Evolutionary conservation across 2,113 vertebrate genomes (phyloP).

Genomic region (Sinocyclocheilus grahami): DNA sequence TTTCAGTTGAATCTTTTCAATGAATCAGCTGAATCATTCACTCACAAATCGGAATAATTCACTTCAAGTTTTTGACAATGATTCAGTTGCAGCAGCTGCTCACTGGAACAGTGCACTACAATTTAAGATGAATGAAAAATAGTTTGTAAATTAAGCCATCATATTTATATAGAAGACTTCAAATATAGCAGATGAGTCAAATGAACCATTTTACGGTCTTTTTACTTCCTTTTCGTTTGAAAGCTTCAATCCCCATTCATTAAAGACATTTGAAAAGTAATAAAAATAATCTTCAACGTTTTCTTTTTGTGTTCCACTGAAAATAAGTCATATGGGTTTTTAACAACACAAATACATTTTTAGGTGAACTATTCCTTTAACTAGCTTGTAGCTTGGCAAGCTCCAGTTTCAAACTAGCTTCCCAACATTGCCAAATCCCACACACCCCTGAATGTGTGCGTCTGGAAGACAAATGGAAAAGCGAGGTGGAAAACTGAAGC

Average conservation of each 20-base stretch:
- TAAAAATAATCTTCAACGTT: background rate
- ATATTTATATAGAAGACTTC: background rate
- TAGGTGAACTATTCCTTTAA: background rate
- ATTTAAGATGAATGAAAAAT: background rate
- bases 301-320: background rate
- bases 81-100: background rate
- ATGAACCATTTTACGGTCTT: background rate
- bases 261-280: background rate
- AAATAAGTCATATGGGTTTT: background rate
- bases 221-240: background rate
- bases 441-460: background rate
- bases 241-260: background rate
- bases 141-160: background rate
- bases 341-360: background rate
- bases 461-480: background rate
- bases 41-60: background rate
- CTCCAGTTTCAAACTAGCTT: background rate
- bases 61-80: background rate
- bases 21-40: background rate
- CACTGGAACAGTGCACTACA: background rate
- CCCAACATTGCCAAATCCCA: conserved; percentile 15
- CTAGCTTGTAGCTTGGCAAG: background rate
- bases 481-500: background rate
- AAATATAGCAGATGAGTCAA: background rate
- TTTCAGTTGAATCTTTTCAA: background rate